A percentile compares a stretch with the other conserved stretches of the same genome.
Evolutionary conservation across 2,888 invertebrate genomes (phyloP).

Genomic region (Dexiosoma caninum): DNA sequence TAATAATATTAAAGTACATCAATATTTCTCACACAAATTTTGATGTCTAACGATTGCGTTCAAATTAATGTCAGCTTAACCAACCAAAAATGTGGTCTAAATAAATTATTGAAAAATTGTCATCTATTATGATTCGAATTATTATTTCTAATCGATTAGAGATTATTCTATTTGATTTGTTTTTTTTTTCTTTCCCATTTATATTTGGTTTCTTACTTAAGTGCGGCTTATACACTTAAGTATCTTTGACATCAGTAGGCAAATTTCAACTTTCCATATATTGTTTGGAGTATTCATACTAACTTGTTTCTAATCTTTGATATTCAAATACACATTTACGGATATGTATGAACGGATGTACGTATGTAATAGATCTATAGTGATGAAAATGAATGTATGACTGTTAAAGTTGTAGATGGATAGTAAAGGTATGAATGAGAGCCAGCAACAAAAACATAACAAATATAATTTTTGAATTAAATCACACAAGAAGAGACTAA

Average conservation of each 20-base stretch:
- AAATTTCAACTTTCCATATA: conserved; percentile 39
- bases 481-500: conserved; percentile 19
- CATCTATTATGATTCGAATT: conserved; percentile 2
- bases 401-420: neutral
- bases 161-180: neutral
- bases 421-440: neutral
- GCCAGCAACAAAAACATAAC: neutral
- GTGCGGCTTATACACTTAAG: conserved; percentile 10
- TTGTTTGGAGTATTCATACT: neutral
- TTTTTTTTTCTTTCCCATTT: neutral
- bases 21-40: neutral
- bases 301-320: neutral
- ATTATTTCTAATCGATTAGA: neutral
- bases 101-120: too few relatives aligned
- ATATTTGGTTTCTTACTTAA: neutral
- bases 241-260: conserved; percentile 7
- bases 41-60: neutral
- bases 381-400: neutral
- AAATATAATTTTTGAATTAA: conserved; percentile 2
- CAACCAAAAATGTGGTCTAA: neutral
- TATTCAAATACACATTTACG: neutral
- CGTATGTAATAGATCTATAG: neutral
- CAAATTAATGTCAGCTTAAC: conserved; percentile 15
- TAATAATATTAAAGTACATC: neutral
- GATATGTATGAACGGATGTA: neutral